phyloP scores from a whole-genome alignment of 2,797 vertebrate genomes.

The Clamator glandarius region DNA sequence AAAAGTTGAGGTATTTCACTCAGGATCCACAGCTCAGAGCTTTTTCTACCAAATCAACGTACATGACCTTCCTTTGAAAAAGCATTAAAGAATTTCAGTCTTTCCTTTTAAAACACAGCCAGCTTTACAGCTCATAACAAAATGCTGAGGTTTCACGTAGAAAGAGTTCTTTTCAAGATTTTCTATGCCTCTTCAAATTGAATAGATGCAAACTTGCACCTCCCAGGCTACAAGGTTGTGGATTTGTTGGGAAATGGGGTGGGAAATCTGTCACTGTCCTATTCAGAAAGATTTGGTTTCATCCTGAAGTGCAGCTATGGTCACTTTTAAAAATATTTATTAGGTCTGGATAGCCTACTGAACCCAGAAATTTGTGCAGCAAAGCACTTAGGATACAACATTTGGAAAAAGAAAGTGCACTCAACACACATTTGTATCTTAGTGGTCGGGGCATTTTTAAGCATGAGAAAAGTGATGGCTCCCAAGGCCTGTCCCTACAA shows the following conservation, averaged over 20 bases:
- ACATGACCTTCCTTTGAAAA: not conserved
- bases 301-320: not conserved
- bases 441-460: fast-evolving
- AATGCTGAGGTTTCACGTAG: not conserved
- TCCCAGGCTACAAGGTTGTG: not conserved
- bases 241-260: not conserved
- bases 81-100: not conserved
- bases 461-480: not conserved
- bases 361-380: not conserved
- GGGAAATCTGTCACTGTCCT: not conserved
- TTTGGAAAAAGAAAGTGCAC: not conserved
- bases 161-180: not conserved
- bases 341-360: not conserved
- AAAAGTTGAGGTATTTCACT: not conserved
- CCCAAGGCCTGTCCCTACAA: not conserved
- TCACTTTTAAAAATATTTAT: not conserved
- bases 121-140: not conserved
- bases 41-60: not conserved
- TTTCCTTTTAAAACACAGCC: not conserved
- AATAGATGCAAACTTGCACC: not conserved
- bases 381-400: not conserved
- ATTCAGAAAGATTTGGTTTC: not conserved
- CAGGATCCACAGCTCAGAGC: not conserved
- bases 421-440: not conserved
- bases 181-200: not conserved